phyloP scores from a whole-genome alignment of 2,113 vertebrate genomes.

The Recurvirostra avosetta region DNA sequence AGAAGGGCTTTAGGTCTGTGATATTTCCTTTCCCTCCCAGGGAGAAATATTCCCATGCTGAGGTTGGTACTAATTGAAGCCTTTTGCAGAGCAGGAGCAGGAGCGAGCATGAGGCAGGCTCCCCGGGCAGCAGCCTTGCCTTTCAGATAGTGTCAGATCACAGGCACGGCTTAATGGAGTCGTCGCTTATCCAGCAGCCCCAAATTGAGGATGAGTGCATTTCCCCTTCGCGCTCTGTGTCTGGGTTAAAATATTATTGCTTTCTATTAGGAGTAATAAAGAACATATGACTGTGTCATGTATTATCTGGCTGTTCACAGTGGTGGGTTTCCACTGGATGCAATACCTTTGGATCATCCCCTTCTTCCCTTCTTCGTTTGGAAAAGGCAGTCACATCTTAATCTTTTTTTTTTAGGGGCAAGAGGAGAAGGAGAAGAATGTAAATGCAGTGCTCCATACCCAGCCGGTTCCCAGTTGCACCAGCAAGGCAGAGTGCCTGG shows the following conservation, averaged over 20 bases:
- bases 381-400: neutral
- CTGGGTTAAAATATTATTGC: neutral
- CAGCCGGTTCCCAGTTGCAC: neutral
- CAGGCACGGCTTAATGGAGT: neutral
- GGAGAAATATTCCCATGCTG: neutral
- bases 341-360: neutral
- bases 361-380: neutral
- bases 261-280: neutral
- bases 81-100: neutral
- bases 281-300: neutral
- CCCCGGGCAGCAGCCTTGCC: neutral
- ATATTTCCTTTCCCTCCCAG: neutral
- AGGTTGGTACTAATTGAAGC: neutral
- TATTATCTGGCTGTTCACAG: neutral
- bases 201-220: neutral
- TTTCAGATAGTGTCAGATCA: neutral
- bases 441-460: neutral
- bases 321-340: neutral
- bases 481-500: neutral
- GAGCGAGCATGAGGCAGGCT: neutral
- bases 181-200: neutral
- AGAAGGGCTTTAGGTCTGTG: neutral
- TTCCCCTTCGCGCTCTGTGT: neutral
- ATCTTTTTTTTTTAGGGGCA: neutral
- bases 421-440: neutral